Conservation (phyloP, 2,888 invertebrate genomes). For the Helobdella robusta region DNA sequence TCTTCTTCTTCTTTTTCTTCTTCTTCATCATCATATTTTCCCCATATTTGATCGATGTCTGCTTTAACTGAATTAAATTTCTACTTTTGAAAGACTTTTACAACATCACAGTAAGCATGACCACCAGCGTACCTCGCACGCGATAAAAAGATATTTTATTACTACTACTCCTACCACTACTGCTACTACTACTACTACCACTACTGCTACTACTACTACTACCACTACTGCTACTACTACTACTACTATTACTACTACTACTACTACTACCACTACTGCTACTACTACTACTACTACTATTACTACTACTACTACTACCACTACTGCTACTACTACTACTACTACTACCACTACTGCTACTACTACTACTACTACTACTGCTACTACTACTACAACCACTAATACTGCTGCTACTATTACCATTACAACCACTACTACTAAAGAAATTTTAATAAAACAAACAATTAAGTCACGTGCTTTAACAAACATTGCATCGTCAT, state of each 20-base stretch:
- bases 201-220: conserved; percentile 14
- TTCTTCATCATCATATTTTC: no score
- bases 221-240: conserved; percentile 13
- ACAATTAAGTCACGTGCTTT: no score
- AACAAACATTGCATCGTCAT: no score
- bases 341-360: conserved; percentile 13
- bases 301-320: conserved; percentile 15
- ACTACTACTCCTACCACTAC: not conserved
- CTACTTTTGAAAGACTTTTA: no score
- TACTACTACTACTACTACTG: conserved; percentile 15
- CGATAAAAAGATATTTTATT: no score
- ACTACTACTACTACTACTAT: conserved; percentile 16
- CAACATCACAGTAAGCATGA: no score
- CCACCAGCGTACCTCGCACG: no score
- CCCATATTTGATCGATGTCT: no score
- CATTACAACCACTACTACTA: conserved; percentile 6
- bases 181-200: conserved; percentile 1
- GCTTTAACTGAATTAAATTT: no score
- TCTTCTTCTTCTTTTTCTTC: no score
- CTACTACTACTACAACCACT: conserved; percentile 9
- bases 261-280: conserved; percentile 18
- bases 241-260: conserved; percentile 21
- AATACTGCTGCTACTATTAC: conserved; percentile 11
- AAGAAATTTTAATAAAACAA: no score
- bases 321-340: conserved; percentile 11